Conservation (phyloP, 2,888 invertebrate species). For the Cryptophagus acutangulus region DNA sequence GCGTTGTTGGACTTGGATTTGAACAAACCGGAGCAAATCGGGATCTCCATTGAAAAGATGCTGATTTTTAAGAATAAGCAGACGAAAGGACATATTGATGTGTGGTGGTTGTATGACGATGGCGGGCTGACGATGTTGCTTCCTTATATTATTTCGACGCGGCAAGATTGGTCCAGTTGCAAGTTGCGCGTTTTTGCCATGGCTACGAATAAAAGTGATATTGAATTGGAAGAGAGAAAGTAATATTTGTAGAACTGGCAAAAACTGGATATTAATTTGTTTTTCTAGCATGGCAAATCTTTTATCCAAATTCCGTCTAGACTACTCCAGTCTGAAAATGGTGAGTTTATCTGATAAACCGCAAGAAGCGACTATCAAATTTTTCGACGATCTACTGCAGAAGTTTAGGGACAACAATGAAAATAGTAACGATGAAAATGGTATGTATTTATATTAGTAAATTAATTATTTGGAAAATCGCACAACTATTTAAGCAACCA, state of each 20-base stretch:
- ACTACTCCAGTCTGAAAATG: conserved; percentile 87
- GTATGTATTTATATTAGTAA: conserved; percentile 25
- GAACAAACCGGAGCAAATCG: conserved; percentile 41
- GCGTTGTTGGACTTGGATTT: conserved; percentile 18
- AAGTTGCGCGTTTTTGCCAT: conserved; percentile 79
- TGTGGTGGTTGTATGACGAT: conserved; percentile 96
- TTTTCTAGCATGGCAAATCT: conserved; percentile 83
- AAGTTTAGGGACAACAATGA: conserved; percentile 55
- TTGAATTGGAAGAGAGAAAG: conserved; percentile 82
- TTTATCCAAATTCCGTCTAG: conserved; percentile 88
- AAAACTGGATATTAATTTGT: conserved; percentile 15
- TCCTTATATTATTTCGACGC: conserved; percentile 78
- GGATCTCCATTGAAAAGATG: conserved; percentile 63
- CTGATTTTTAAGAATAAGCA: conserved; percentile 74
- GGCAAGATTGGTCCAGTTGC: conserved; percentile 72
- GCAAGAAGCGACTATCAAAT: conserved; percentile 63
- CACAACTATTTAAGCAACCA: too few relatives aligned
- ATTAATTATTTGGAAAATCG: too few relatives aligned
- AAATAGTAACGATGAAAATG: conserved; percentile 36
- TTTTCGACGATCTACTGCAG: conserved; percentile 67
- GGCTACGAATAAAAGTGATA: conserved; percentile 70
- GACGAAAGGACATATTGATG: conserved; percentile 78
- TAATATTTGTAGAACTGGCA: too few relatives aligned
- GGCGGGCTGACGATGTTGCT: conserved; percentile 80
- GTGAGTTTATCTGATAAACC: conserved; percentile 86